Evolutionary conservation across 1,140 invertebrate species (phyloP).

Genomic region (Saxidomus purpurata): DNA sequence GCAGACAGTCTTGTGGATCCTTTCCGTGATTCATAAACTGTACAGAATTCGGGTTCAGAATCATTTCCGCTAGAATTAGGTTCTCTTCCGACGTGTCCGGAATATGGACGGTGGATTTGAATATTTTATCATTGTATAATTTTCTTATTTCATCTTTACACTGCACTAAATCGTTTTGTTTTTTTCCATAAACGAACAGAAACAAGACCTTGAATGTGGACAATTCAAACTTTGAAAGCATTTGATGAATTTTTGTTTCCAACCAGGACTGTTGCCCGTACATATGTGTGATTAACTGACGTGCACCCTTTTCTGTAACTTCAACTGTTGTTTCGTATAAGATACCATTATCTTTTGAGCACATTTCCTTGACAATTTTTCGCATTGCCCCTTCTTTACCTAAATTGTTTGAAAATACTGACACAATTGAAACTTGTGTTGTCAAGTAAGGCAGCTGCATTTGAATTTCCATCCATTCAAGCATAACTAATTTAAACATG

Average conservation of each 20-base stretch:
- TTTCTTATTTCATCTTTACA: conserved; percentile 1
- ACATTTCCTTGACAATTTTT: neutral
- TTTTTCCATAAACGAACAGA: neutral
- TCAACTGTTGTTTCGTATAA: neutral
- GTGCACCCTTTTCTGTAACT: neutral
- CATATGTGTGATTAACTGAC: neutral
- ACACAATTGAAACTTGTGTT: neutral
- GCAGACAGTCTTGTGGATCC: neutral
- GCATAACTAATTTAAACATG: neutral
- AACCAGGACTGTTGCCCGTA: neutral
- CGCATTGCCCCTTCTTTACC: neutral
- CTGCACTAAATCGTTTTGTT: neutral
- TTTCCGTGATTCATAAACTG: neutral
- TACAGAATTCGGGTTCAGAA: neutral
- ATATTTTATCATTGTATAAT: neutral
- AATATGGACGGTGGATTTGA: neutral
- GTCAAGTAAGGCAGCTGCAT: neutral
- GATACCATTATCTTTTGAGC: neutral
- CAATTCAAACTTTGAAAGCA: neutral
- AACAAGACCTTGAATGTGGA: neutral
- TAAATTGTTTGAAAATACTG: neutral
- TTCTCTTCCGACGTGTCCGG: neutral
- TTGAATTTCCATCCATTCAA: conserved; percentile 16
- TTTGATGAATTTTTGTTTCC: neutral
- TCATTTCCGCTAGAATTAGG: conserved; percentile 21